Base-by-base conservation (phyloP, 2,888 invertebrate genomes). In the Globia sparganii region DNA sequence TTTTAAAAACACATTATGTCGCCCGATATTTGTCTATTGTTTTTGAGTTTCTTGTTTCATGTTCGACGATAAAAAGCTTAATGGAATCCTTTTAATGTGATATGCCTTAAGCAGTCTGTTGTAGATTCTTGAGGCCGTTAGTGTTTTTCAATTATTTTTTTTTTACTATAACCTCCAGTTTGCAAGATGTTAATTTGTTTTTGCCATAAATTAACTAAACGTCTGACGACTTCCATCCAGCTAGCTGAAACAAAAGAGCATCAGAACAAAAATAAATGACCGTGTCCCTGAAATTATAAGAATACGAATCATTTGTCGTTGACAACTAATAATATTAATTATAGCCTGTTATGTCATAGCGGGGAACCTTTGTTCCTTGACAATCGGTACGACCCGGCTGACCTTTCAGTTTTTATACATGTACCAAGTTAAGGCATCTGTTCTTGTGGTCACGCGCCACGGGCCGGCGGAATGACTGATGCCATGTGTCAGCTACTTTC, bases 401-500 rank as follows among this genome's bases (percentile, higher is more conserved):
- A 90, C 91, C 91, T 93, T 94, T 91, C 87, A 87, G 91, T 94
- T 91, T 94, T 94, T 93, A 91, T 90, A 89, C 80, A 77, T 89
- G 91, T 90, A 87, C 90, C 90, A 84, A 91, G 87, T 87, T 87
- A 87, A 90, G 90, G 89, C 94, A 91, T 92, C 89, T 93, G 94
- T 95, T 95, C 95, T 95, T 95, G 94, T 92, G 90, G 90, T 91
- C 90, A 92, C 91, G 91, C 91, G 92, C 91, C 88, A 90, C 92
- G 90, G 90, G 92, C 91, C 90, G 91, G 86, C 89, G 90, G 86
- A 93, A 94, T 96, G 94, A 95, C 91, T 94, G 94, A 95, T 94
- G 94, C 88, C 92, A 91, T 93, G 94, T 94, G 94, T 95, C 95
- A 94, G 94, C 93, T 91, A 89, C 88, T 94, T 93, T 92, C 87